Percentiles rank a stretch among this genome's conserved stretches.
Evolutionary conservation across 2,888 invertebrate species (phyloP).

Genomic region (Fragum whitleyi): DNA sequence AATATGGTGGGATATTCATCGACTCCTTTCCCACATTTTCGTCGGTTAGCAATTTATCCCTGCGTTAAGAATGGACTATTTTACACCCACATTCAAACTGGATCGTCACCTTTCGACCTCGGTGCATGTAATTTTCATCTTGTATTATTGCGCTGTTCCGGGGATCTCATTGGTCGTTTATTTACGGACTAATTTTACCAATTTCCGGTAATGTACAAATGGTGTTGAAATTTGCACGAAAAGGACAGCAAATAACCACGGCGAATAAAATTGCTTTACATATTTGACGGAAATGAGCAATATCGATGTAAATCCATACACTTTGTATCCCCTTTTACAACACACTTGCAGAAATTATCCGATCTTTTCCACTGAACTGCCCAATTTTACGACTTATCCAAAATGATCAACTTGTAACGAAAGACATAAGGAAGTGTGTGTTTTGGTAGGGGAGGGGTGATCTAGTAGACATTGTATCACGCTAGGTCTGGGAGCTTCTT

Average conservation of each 20-base stretch:
- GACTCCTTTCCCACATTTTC: slow-evolving; percentile 45
- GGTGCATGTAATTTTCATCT: slow-evolving; percentile 43
- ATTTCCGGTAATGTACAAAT: slow-evolving; percentile 47
- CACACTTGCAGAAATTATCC: too few species aligned
- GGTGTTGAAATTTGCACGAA: slow-evolving; percentile 36
- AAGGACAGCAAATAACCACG: slow-evolving; percentile 2
- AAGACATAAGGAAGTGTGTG: too few species aligned
- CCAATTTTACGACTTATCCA: too few species aligned
- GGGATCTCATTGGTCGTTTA: slow-evolving; percentile 46
- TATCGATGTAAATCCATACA: too few species aligned
- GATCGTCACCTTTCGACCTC: slow-evolving; percentile 43
- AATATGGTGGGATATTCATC: slow-evolving; percentile 13
- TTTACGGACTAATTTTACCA: slow-evolving; percentile 51
- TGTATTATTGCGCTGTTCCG: slow-evolving; percentile 34
- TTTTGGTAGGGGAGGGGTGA: too few species aligned
- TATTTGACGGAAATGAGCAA: too few species aligned
- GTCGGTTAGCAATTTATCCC: slow-evolving; percentile 37
- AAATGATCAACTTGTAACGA: too few species aligned
- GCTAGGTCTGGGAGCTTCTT: too few species aligned
- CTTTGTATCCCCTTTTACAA: too few species aligned
- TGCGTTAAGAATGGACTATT: slow-evolving; percentile 38
- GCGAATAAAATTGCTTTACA: slow-evolving; percentile 33
- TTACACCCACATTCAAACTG: slow-evolving; percentile 34
- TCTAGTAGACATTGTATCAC: too few species aligned
- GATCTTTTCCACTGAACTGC: too few species aligned